Conservation (phyloP, 2,888 invertebrate genomes). For the Lasioglossum zephyrum region DNA sequence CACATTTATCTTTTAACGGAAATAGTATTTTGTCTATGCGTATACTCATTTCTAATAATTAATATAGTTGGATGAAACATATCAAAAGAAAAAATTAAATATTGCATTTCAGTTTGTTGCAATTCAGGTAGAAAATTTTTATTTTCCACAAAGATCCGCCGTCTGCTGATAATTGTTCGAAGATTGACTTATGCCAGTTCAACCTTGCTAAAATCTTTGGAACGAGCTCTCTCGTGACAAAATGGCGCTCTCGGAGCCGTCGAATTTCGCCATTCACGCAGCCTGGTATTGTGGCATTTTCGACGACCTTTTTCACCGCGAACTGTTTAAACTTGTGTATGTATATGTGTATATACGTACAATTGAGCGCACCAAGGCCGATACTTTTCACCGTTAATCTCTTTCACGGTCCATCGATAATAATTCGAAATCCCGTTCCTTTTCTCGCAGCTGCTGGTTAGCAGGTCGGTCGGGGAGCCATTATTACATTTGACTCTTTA, state of each 20-base stretch:
- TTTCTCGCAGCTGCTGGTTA: conserved; percentile 11
- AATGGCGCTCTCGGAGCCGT: background rate
- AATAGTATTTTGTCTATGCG: too few species aligned
- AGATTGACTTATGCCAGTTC: background rate
- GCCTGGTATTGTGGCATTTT: background rate
- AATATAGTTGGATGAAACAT: too few species aligned
- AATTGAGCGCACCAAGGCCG: conserved; percentile 33
- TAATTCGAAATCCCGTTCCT: conserved; percentile 37
- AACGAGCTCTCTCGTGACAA: background rate
- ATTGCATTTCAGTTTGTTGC: too few species aligned
- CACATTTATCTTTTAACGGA: too few species aligned
- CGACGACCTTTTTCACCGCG: background rate
- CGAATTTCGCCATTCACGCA: background rate
- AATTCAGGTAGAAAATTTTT: too few species aligned
- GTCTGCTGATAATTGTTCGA: too few species aligned
- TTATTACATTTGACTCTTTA: conserved; percentile 30
- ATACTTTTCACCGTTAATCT: conserved; percentile 45
- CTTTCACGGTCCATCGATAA: conserved; percentile 40
- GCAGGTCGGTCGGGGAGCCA: conserved; percentile 6
- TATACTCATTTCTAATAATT: too few species aligned
- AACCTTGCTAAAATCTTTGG: background rate
- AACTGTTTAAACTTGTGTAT: background rate
- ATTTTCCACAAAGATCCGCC: too few species aligned
- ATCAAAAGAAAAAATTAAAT: too few species aligned
- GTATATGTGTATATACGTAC: background rate